These are phyloP conservation scores for Clarias fuscus DNA, from an alignment of 2,797 vertebrate genomes.

Conservation along the genomic window DNA sequence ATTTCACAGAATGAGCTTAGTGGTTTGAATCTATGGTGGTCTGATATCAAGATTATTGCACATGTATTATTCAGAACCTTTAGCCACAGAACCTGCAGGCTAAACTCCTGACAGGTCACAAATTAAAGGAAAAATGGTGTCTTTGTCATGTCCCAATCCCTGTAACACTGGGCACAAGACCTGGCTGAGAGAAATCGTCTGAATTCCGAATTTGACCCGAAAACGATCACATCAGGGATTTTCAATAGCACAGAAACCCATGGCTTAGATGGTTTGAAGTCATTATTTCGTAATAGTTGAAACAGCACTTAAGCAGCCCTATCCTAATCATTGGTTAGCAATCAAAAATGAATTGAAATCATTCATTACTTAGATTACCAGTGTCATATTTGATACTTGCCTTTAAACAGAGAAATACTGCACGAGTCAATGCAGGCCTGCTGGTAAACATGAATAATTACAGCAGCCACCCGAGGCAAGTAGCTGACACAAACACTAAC, in stretches of 20 bases:
- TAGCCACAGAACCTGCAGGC: not conserved
- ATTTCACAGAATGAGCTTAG: not conserved
- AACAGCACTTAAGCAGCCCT: not conserved
- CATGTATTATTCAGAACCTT: not conserved
- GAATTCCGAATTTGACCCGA: not conserved
- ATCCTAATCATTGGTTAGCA: not conserved
- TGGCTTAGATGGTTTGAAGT: not conserved
- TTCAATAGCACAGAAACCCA: not conserved
- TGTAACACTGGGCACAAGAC: not conserved
- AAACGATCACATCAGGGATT: not conserved
- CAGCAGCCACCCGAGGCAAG: slow-evolving; percentile 27
- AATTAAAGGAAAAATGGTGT: not conserved
- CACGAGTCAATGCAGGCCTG: not conserved
- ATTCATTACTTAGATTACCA: not conserved
- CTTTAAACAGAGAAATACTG: not conserved
- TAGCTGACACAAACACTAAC: slow-evolving; percentile 2
- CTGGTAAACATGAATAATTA: slow-evolving; percentile 15
- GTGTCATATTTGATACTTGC: not conserved
- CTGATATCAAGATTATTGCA: not conserved
- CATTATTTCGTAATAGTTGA: not conserved
- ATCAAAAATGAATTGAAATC: too few species aligned
- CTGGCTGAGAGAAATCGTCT: not conserved
- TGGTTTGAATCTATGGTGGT: not conserved
- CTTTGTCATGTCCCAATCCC: not conserved
- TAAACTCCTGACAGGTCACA: not conserved